Base-by-base conservation (phyloP, 2,797 vertebrate genomes). In the Cirrhinus molitorella region DNA sequence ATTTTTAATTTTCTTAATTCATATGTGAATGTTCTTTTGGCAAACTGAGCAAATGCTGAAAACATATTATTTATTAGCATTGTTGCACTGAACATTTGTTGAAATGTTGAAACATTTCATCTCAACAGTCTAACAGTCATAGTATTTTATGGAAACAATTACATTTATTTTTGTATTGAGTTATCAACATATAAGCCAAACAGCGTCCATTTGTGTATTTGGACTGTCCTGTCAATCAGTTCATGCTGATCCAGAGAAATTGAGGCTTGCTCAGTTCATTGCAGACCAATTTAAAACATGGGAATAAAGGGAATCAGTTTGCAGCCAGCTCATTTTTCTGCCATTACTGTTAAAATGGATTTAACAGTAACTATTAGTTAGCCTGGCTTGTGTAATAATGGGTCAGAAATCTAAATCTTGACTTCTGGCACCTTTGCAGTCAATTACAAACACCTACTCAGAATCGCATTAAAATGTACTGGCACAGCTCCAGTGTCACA, bases 391-490 rank as follows among this genome's bases (percentile, higher is more conserved):
- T 63, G 23, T 17, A 47, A 28, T 43, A 61, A 45, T 61, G n/a
- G 23, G 37, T 65, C 43, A 63, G 17, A 47, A 79, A 31, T 61
- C 67, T 66, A 71, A 28, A 19, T 80, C 12, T 70, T 17, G 12
- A 47, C 37, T 80, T 45, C 51, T 61, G 67, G 14, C 25, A 12
- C 43, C 12, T 59, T 81, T 61, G 68, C 25, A 37, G 51, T 59
- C 34, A 71, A 59, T 59, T 81, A n/a, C 67, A 72, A 71, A 81
- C 79, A 71, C 67, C 53, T 72, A 72, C 67, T 81, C 25, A 61
- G 25, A 71, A 72, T 61, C 19, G 6, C 25, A 71, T 71, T 47
- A 47, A 71, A 47, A 31, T 45, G 67, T 31, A 72, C 79, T 71
- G 53, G 40, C 67, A 34, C 40, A 45, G 68, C 37, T 80, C 67